Evolutionary conservation across 2,113 vertebrate species (phyloP), one percentile per base, ranked within the genome.

Genomic region (Mastomys coucha): DNA sequence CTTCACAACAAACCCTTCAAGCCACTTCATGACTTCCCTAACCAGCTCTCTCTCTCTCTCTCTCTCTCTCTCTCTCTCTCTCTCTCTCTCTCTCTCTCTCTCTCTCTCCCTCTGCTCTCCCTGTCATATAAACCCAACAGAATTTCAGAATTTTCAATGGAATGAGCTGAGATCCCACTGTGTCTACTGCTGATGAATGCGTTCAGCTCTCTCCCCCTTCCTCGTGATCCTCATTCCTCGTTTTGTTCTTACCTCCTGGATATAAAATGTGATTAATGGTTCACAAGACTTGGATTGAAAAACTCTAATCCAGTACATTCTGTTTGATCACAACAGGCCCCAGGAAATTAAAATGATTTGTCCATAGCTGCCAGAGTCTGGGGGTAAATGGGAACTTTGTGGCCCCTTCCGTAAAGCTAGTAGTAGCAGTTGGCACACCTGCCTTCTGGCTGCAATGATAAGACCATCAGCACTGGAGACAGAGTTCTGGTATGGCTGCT

Each of bases 241-340:
- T 78, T 80, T 84, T 53, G 42, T 88, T 69, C 53, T 26, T 92
- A 24, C 73, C 70, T 93, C 36, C 91, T 56, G 67, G n/a, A 60
- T 92, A 49, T 88, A 94, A 93, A 96, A 90, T 92, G 51, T 33
- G 36, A 93, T 69, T 95, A 45, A 89, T 51, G n/a, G 91, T 95
- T 42, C 26, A 82, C 31, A 91, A 65, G 88, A 77, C 89, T 82
- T 81, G 84, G 80, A 53, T 28, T 90, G 63, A 93, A 96, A 92
- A 88, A 42, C 69, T 72, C n/a, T 67, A 95, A 92, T 88, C 45
- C 28, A 69, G 69, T 81, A 73, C 42, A 73, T 96, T 96, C 72
- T 86, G 51, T 94, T 92, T 86, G 94, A 81, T 93, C 58, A 49
- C 78, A 92, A 88, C 42, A 94, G 65, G 20, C 80, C 58, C 93